These are phyloP conservation scores for Cuniculus paca DNA, from an alignment of 2,797 vertebrate species.

Conservation along the genomic window DNA sequence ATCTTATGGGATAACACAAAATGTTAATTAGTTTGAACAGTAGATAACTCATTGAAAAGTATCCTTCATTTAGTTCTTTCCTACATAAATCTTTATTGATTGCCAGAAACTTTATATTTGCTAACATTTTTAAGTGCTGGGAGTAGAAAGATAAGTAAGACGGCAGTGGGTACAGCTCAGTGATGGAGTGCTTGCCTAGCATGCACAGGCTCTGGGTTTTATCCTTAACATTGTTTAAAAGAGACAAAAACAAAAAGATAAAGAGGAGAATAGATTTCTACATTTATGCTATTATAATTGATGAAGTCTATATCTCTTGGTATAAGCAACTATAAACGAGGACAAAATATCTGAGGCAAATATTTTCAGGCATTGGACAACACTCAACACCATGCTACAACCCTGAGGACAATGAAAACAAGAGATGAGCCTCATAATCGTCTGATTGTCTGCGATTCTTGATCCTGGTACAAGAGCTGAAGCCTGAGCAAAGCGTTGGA, in stretches of 20 bases:
- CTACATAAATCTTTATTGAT: slow-evolving; percentile 54
- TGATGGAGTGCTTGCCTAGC: too few species aligned
- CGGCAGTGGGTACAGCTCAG: neutral
- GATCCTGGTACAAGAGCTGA: neutral
- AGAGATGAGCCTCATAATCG: neutral
- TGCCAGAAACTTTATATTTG: neutral
- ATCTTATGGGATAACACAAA: slow-evolving; percentile 42
- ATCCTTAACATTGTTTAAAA: neutral
- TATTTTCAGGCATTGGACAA: neutral
- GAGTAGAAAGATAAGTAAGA: neutral
- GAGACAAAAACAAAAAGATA: neutral
- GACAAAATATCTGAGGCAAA: neutral
- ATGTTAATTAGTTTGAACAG: slow-evolving; percentile 57
- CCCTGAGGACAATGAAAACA: neutral
- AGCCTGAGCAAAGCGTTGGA: neutral
- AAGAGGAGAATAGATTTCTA: neutral
- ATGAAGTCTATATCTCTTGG: neutral
- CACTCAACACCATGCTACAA: neutral
- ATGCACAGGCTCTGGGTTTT: neutral
- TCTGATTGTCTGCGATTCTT: neutral
- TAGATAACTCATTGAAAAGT: neutral
- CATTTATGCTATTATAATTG: neutral
- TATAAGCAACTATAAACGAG: neutral
- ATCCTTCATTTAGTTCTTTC: slow-evolving; percentile 41
- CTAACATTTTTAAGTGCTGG: neutral